Evolutionary conservation across 2,888 invertebrate species (phyloP), one percentile per base, ranked within the genome.

Genomic region (Monochamus alternatus): DNA sequence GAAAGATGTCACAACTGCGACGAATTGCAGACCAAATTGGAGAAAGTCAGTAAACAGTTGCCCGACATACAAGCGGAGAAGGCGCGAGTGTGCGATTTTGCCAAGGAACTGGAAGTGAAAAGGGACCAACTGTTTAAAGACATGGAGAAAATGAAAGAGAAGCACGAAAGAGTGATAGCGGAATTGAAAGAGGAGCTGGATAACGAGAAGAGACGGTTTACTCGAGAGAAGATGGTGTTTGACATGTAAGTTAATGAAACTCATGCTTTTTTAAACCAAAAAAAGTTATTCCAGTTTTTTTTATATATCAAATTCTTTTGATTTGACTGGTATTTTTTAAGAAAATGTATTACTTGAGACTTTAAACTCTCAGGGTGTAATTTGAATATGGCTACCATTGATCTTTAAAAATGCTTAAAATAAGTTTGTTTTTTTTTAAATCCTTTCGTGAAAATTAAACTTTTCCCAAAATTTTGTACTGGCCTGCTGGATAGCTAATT

Each of bases 131-230:
- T 76, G 89, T 92, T 82, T 89, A 92, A 75, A 91, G 80, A 81
- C 47, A 91, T 89, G 80, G 89, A 60, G 87, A 88, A 86, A 82
- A 90, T 85, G 82, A 89, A 82, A 90, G 91, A 89, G 75, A 92
- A 92, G 74, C 89, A 93, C 44, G 92, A 93, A 84, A 93, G 93
- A 86, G 93, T 94, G 78, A 92, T 92, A 86, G 91, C 93, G 66
- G 90, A 92, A 81, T 89, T 93, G 73, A 91, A 92, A 72, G 91
- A 92, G 79, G 90, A 92, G 76, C 88, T 94, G 74, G 93, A 93
- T 80, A 86, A 90, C 38, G 93, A 93, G 78, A 91, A 90, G 82
- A 91, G 91, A 75, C 91, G 91, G 79, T 91, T 93, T 82, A 90
- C 90, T 69, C 92, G 93, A 84, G 93, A 94, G 76, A 92, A 92